These are phyloP conservation scores for Champsocephalus gunnari DNA, from an alignment of 2,797 vertebrate genomes.

Conservation along the genomic window DNA sequence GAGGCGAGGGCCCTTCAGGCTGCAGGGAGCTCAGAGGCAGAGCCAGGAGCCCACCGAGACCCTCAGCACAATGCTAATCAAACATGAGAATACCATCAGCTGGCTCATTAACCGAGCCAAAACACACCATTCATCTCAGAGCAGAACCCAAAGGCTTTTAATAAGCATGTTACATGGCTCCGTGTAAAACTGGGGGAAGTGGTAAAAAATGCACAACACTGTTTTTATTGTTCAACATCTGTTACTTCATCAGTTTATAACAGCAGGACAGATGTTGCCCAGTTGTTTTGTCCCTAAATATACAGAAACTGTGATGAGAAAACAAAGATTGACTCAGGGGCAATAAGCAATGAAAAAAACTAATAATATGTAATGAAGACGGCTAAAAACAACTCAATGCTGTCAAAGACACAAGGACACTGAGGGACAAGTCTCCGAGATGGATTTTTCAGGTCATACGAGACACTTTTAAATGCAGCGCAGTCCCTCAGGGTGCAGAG, in stretches of 20 bases:
- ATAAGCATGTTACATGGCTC: conserved; percentile 53
- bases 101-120: conserved; percentile 76
- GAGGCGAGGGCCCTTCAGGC: conserved; percentile 46
- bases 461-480: conserved; percentile 69
- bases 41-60: conserved; percentile 56
- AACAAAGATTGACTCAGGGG: conserved; percentile 61
- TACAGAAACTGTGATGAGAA: conserved; percentile 61
- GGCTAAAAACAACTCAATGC: conserved; percentile 54
- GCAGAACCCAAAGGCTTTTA: conserved; percentile 59
- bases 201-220: conserved; percentile 46
- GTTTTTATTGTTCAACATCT: conserved; percentile 74
- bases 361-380: conserved; percentile 43
- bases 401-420: conserved; percentile 74
- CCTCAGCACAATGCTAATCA: conserved; percentile 70
- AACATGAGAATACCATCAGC: conserved; percentile 75
- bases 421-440: conserved; percentile 54
- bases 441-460: conserved; percentile 76
- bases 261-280: conserved; percentile 64
- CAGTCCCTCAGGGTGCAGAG: conserved; percentile 63
- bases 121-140: conserved; percentile 72
- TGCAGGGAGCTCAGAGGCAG: conserved; percentile 29
- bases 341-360: conserved; percentile 45
- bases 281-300: conserved; percentile 60
- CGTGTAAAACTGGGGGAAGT: conserved; percentile 56
- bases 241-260: conserved; percentile 68